Base-by-base conservation (phyloP, 1,140 invertebrate species). In the Chironomus striatipennis region DNA sequence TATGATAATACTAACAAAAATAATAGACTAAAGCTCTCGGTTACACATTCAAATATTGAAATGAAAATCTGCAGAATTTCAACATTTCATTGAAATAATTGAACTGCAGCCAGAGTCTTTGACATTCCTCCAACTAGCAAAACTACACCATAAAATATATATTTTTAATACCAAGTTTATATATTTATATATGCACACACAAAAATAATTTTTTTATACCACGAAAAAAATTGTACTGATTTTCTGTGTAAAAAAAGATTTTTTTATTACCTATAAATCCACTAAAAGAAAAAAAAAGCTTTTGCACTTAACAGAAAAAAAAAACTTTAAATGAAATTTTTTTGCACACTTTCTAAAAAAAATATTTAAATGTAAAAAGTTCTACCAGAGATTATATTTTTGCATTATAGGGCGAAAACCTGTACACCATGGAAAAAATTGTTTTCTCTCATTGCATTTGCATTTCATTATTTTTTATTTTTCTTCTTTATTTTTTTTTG, bases 141-240 rank as follows among this genome's bases (percentile, higher is more conserved):
- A 57, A 57, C 9, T 57, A 57, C 47, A 57, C 47, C 12, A 34
- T 34, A 34, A 34, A 34, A 34, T 34, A 34, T 34, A 34, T 34
- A 57, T 57, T 57, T 57, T 57, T 15, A 12, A 57, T 57, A 15
- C n/a, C 8, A 47, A 57, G 24, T 34, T 57, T 12, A 57, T 57
- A 20, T 9, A n/a, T n/a, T n/a, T n/a, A n/a, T n/a, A 70, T 18
- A 70, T 10, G 20, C 65, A 70, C 65, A 70, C 65, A 70, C 65
- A 70, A 70, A 57, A 10, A 57, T n/a, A 57, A 70, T 20, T 70
- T 18, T 17, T n/a, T 20, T 9, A 20, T 18, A 70, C 17, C 65
- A 70, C 17, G 20, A 70, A 70, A 70, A 67, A 70, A 70, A 21
- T 70, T 70, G 65, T 70, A 70, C 65, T 70, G 65, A 70, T 70